These are phyloP conservation scores for Fragum fragum DNA, from an alignment of 2,888 invertebrate species.

Conservation along the genomic window DNA sequence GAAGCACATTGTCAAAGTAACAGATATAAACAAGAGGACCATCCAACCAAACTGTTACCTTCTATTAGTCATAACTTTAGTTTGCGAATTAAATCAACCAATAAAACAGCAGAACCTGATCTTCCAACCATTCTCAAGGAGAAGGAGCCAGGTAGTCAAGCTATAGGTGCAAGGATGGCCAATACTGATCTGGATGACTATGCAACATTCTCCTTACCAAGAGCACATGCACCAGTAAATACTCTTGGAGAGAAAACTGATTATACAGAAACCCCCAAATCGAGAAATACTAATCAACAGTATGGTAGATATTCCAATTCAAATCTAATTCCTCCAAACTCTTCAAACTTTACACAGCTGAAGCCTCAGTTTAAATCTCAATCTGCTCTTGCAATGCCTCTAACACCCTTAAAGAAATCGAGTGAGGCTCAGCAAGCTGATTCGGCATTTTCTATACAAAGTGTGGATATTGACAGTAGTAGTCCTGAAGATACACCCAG, in stretches of 20 bases:
- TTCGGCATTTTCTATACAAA: slow-evolving; percentile 79
- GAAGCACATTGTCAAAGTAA: slow-evolving; percentile 18
- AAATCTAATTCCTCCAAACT: slow-evolving; percentile 34
- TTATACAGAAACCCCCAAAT: slow-evolving; percentile 28
- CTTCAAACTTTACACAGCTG: slow-evolving; percentile 19
- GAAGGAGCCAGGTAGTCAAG: slow-evolving; percentile 74
- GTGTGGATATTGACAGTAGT: slow-evolving; percentile 66
- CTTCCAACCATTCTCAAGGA: slow-evolving; percentile 72
- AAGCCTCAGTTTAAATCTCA: slow-evolving; percentile 37
- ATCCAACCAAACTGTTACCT: slow-evolving; percentile 46
- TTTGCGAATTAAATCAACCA: slow-evolving; percentile 42
- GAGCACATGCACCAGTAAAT: slow-evolving; percentile 30
- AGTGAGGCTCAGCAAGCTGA: slow-evolving; percentile 75
- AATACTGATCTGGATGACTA: slow-evolving; percentile 69
- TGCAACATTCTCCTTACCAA: slow-evolving; percentile 63
- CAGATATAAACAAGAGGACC: slow-evolving; percentile 51
- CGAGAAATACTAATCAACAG: slow-evolving; percentile 10
- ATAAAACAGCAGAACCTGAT: slow-evolving; percentile 53
- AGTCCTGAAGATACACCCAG: slow-evolving; percentile 64
- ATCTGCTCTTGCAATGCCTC: slow-evolving; percentile 38
- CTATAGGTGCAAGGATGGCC: slow-evolving; percentile 78
- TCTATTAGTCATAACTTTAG: slow-evolving; percentile 52
- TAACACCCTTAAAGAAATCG: slow-evolving; percentile 57
- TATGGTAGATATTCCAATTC: slow-evolving; percentile 56
- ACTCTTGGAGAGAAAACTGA: slow-evolving; percentile 4